Percentiles rank a stretch among this genome's conserved stretches.
Conservation (phyloP, 2,113 vertebrate genomes). For the Sylvilagus bachmani region DNA sequence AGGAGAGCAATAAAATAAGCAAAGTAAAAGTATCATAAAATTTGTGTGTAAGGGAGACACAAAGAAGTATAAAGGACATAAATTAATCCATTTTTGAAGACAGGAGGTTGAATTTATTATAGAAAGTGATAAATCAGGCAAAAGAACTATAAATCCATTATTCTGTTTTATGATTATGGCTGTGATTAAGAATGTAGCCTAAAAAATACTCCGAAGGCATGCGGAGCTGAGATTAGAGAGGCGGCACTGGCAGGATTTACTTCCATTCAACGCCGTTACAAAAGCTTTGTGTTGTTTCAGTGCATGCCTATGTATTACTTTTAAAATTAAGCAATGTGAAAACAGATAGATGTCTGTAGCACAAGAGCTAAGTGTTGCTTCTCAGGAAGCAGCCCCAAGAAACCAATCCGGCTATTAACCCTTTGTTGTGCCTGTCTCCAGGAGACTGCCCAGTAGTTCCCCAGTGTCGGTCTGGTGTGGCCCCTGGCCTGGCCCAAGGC, state of each 20-base stretch:
- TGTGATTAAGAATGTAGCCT: not conserved
- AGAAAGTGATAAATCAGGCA: not conserved
- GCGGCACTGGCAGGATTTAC: not conserved
- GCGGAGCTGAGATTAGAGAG: not conserved
- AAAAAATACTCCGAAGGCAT: not conserved
- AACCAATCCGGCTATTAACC: not conserved
- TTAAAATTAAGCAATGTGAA: not conserved
- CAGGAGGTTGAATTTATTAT: not conserved
- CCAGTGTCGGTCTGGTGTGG: not conserved
- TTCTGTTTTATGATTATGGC: slow-evolving; percentile 12
- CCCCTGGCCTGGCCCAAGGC: not conserved
- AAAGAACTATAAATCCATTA: not conserved
- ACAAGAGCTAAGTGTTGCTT: not conserved
- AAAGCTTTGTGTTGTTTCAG: not conserved
- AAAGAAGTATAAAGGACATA: not conserved
- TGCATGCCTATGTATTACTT: not conserved
- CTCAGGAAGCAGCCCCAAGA: not conserved
- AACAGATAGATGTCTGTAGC: not conserved
- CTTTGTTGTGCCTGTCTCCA: not conserved
- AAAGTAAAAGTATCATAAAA: slow-evolving; percentile 44
- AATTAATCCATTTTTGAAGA: slow-evolving; percentile 41
- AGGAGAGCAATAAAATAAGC: not conserved
- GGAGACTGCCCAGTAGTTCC: too few species aligned
- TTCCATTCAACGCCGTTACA: not conserved
- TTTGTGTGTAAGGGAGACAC: not conserved